Base-by-base conservation (phyloP, 1,140 invertebrate genomes). In the Hypsibius dujardini region DNA sequence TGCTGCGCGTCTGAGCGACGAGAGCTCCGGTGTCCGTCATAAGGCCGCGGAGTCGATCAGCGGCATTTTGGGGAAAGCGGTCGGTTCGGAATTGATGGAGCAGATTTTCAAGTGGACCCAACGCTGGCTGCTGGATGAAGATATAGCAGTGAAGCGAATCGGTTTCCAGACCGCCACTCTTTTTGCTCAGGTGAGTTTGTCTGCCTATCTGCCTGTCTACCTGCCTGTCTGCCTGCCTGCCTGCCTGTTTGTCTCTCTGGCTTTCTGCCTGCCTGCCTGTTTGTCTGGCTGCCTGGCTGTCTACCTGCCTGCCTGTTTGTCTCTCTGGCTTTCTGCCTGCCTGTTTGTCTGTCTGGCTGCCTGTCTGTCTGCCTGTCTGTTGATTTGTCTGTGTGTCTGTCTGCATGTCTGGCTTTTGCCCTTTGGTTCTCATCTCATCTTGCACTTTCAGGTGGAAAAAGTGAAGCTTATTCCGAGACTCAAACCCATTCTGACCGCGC, bases 391-490 rank as follows among this genome's bases (percentile, higher is more conserved):
- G 28, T 28, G 28, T 28, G 28, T 28, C 28, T 28, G 28, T 28
- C 28, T 28, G 28, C 28, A 28, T 28, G 28, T 28, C 28, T 28
- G 28, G 28, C 28, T 28, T 28, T 28, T 28, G 28, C 28, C 28
- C 28, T 28, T 28, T 28, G 28, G 28, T 28, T 28, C 28, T 28
- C 28, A 28, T 28, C 28, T 28, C 28, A 28, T 28, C 28, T 28
- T 28, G 28, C 28, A 28, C 28, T 28, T 28, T 28, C 28, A 83
- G 71, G 84, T 85, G 0, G 89, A 91, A 76, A 80, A 84, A 59
- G 79, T 83, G 1, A 77, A 83, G 0, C 90, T 91, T 75, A 81
- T 84, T 72, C 80, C 77, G 1, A 82, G 85, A n/a, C 75, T 90
- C 1, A 74, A 76, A 1, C 73, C 75, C 0, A 73, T 87, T 1